Evolutionary conservation across 2,888 invertebrate species (phyloP), one percentile per base, ranked within the genome.

Genomic region (Heliconius erato): DNA sequence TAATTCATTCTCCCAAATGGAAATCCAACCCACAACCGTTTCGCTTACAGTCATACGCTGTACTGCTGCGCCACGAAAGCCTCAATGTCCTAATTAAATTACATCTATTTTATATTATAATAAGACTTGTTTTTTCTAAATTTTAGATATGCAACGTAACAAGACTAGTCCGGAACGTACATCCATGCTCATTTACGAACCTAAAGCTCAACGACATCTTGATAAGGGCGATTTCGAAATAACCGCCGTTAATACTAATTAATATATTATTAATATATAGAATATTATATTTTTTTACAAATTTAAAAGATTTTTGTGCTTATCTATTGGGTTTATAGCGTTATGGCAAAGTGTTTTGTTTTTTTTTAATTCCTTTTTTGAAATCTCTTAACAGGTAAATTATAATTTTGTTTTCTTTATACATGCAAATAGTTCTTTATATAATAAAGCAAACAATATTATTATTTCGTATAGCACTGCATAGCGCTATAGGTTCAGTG

Each of bases 221-320:
- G 95, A 95, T 85, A 95, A 94, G 83, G 95, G 95, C 0, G 95
- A 95, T 89, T 95, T 91, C 63, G 91, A 93, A 19, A 93, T 92
- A 26, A 87, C 92, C 28, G 88, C 91, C 9, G 90, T 91, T 85
- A 91, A 86, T 82, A 71, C 32, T 54, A 68, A 67, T 26, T 68
- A 74, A 35, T 54, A 54, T 26, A 74, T 74, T n/a, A 54, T 32
- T 54, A 67, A 67, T 74, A 79, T 65, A 76, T 26, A 67, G 32
- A 80, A 68, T 9, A 26, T 59, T 32, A 59, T 74, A 54, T 54
- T 16, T 74, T n/a, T 28, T 40, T 67, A 5, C 28, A 67, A 14
- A 40, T 40, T 77, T 44, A 1, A 28, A 26, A 49, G 11, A 23
- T n/a, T 59, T 35, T 44, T 78, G 35, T 76, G 16, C 19, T 26